Evolutionary conservation across 2,888 invertebrate genomes (phyloP), one percentile per base, ranked within the genome.

Genomic region (Phalera bucephala): DNA sequence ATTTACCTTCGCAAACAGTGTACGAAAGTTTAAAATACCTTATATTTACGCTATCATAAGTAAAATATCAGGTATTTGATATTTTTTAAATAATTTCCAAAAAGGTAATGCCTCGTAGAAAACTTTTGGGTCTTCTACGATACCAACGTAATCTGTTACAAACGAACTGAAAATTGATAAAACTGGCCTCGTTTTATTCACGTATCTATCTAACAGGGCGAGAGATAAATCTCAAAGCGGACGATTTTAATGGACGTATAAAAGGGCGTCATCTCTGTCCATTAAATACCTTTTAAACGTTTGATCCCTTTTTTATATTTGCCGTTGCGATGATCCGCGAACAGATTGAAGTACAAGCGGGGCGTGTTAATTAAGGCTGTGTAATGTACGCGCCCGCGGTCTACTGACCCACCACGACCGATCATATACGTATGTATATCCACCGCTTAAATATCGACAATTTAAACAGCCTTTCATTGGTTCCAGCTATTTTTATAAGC

Each of bases 241-340:
- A 67, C 67, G 67, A 74, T 82, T 83, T 84, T 85, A 89, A 88
- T 86, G 87, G 87, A 81, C 70, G 76, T 69, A 78, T 81, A 87
- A 89, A 88, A 81, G 83, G 85, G 77, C 78, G 79, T 77, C 82
- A 84, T 82, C 75, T 75, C 78, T 80, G 79, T 86, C 85, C 87
- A 88, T 88, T 87, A 87, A 85, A 88, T 87, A 87, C 82, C 80
- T 86, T 88, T 85, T 83, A 88, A 88, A 82, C 81, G 87, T 88
- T 89, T 88, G 89, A 89, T 89, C 89, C 86, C 27, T 81, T 87
- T 85, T 88, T 86, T 85, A 77, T 82, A 82, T 88, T 86, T 85
- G 74, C 80, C 60, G 60, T 80, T 45, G 77, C 72, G 78, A 80
- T 84, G 77, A 84, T 80, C 80, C 70, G 68, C 73, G 76, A 72